phyloP scores from a whole-genome alignment of 2,797 vertebrate genomes.

The Anas georgica region DNA sequence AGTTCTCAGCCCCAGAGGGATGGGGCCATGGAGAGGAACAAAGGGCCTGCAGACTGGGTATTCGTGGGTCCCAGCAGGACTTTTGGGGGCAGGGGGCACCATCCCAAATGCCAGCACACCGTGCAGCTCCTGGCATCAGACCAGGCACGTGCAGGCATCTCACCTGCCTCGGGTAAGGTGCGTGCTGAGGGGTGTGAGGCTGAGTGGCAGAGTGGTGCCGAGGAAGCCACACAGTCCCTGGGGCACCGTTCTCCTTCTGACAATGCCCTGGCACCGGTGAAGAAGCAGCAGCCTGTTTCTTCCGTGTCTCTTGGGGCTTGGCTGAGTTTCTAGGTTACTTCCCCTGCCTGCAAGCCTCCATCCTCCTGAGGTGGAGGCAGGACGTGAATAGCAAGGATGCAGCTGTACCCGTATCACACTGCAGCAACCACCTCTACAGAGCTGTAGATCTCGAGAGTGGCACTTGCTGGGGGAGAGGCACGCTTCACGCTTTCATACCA shows the following conservation, averaged over 20 bases:
- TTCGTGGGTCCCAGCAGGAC: neutral
- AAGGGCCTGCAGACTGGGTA: neutral
- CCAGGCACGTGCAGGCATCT: rapidly evolving
- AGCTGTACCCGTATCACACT: neutral
- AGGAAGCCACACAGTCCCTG: rapidly evolving
- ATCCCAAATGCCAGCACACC: neutral
- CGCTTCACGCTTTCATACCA: neutral
- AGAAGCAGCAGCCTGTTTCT: slow-evolving; percentile 11
- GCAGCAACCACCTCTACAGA: neutral
- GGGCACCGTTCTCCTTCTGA: neutral
- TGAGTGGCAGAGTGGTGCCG: rapidly evolving
- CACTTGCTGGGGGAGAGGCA: neutral
- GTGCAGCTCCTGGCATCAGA: neutral
- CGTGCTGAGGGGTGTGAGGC: neutral
- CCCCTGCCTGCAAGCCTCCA: neutral
- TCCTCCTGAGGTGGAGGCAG: neutral
- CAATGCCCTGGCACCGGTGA: neutral
- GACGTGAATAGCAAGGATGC: neutral
- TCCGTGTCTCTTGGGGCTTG: neutral
- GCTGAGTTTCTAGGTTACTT: slow-evolving; percentile 37
- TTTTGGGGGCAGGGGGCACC: neutral
- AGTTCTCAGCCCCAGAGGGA: neutral
- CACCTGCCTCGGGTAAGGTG: neutral
- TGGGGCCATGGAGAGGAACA: neutral
- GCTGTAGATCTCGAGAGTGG: neutral